Evolutionary conservation across 2,113 vertebrate genomes (phyloP), one percentile per base, ranked within the genome.

Genomic region (Prietella phreatophila): DNA sequence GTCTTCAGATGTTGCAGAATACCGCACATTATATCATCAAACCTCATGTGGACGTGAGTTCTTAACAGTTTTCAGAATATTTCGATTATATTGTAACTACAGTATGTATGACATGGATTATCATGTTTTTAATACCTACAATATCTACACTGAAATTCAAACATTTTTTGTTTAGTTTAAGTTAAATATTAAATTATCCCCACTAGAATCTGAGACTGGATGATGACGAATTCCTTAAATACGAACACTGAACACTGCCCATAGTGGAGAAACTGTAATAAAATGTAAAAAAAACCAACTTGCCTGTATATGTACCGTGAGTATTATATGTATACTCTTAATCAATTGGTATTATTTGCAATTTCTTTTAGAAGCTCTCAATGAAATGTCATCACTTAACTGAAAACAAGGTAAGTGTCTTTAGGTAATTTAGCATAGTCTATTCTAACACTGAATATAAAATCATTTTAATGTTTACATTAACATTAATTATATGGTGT

Each of bases 1-100:
- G 61, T 67, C 36, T 53, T 9, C 0, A 0, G 14, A 0, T 7
- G 0, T 0, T 82, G 20, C 33, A 82, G 0, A 0, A 0, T 0
- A 15, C 0, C 15, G 22, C 56, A 7, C 6, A 39, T 17, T 0
- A 11, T 25, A 0, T 82, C 6, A 61, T 82, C 36, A 39, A 1
- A 27, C 33, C 0, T 15, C 5, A 61, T 27, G 80, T 82, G 25
- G 1, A 82, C 0, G 80, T 82, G 22, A 82, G 80, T 82, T 82
- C 25, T 79, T 53, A 79, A 55, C 25, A 79, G 5, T 47, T 47
- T 47, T 50, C 27, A 14, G 27, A 76, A 50, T 5, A n/a, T n/a
- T 78, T 78, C 13, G 17, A 33, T 69, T 69, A 1, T 69, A 65
- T 63, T 63, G 8, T 27, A 39, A 9, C 8, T 14, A 6, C 42